phyloP scores from a whole-genome alignment of 1,140 invertebrate species.

The Drosophila mojavensis region DNA sequence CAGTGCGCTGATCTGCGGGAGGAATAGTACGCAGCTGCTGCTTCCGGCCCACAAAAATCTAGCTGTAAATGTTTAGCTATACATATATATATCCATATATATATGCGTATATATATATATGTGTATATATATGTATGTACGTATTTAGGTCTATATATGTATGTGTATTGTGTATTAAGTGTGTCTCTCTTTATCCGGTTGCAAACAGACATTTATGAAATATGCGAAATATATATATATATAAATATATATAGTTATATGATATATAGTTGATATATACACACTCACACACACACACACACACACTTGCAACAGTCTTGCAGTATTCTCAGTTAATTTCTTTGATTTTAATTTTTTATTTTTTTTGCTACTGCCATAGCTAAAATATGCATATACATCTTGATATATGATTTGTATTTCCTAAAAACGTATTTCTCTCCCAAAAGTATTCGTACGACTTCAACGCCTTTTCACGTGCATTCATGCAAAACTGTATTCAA shows the following conservation, averaged over 20 bases:
- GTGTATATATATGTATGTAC: conserved; percentile 37
- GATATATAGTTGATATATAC: conserved; percentile 6
- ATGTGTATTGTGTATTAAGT: conserved; percentile 13
- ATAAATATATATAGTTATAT: conserved; percentile 9
- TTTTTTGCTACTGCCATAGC: conserved; percentile 74
- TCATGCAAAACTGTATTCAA: conserved; percentile 40
- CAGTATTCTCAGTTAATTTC: conserved; percentile 60
- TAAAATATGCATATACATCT: conserved; percentile 20
- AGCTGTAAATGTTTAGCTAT: conserved; percentile 56
- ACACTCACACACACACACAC: neutral
- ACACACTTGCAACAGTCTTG: conserved; percentile 60
- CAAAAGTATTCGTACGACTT: conserved; percentile 60
- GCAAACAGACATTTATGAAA: neutral
- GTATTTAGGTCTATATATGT: conserved; percentile 34
- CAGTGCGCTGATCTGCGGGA: conserved; percentile 67
- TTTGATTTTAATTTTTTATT: conserved; percentile 18
- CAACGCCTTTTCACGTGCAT: conserved; percentile 12
- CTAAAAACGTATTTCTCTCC: conserved; percentile 15
- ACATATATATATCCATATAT: conserved; percentile 10
- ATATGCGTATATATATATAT: neutral
- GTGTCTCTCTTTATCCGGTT: conserved; percentile 12
- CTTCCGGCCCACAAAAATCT: conserved; percentile 29
- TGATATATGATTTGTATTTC: conserved; percentile 57
- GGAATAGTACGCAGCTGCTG: conserved; percentile 34
- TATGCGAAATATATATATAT: conserved; percentile 3